Evolutionary conservation across 2,888 invertebrate genomes (phyloP).

Genomic region (Drepanosiphum platanoidis): DNA sequence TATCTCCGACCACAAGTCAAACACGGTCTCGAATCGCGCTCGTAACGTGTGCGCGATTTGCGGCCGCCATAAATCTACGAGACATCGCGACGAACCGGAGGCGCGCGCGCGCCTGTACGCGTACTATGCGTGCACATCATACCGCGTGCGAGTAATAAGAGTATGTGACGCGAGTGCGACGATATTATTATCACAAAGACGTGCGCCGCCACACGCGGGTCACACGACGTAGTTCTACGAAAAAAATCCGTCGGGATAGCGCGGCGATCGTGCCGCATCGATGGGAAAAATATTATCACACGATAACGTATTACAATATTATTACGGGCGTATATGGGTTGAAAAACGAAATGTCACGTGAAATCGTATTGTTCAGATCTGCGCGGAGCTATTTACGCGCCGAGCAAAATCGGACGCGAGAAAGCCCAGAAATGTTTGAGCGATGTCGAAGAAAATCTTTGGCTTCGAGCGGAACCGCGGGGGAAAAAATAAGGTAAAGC

Average conservation of each 20-base stretch:
- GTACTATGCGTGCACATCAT: background rate
- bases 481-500: too few species aligned
- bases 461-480: too few species aligned
- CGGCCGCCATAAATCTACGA: constrained; percentile 38
- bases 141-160: background rate
- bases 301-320: too few species aligned
- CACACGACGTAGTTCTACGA: background rate
- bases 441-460: too few species aligned
- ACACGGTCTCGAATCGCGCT: constrained; percentile 21
- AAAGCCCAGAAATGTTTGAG: too few species aligned
- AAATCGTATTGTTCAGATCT: too few species aligned
- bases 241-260: too few species aligned
- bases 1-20: constrained; percentile 50
- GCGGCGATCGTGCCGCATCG: too few species aligned
- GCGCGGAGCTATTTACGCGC: background rate
- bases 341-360: too few species aligned
- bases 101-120: constrained; percentile 16
- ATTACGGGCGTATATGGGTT: too few species aligned
- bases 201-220: background rate
- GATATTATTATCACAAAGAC: background rate
- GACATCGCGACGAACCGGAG: background rate
- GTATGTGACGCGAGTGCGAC: background rate
- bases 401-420: background rate
- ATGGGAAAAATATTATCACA: too few species aligned
- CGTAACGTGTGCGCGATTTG: constrained; percentile 56